These are phyloP conservation scores for Leucophenga varia DNA, from an alignment of 1,140 invertebrate species.

Conservation along the genomic window DNA sequence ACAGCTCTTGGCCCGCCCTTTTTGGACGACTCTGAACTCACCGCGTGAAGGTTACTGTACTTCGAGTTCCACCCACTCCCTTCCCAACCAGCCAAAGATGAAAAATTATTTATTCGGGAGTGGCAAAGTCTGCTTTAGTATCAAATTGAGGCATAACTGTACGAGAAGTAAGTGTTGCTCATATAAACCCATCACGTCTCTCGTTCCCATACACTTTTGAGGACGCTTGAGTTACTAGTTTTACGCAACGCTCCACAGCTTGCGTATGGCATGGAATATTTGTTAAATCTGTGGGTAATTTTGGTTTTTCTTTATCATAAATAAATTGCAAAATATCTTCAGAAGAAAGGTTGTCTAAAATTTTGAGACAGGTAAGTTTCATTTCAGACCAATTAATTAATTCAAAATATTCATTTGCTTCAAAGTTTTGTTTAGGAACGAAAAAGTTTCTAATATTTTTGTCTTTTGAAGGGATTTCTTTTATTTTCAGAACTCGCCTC, in stretches of 20 bases:
- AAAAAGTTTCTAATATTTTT: not conserved
- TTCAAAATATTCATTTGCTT: not conserved
- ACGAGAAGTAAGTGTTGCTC: not conserved
- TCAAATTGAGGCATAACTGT: not conserved
- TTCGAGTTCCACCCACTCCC: no score
- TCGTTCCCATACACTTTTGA: not conserved
- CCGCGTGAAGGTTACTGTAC: no score
- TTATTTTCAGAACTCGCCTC: not conserved
- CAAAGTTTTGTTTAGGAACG: not conserved
- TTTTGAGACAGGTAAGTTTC: not conserved
- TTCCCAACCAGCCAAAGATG: no score
- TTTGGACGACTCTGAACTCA: no score
- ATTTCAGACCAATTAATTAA: not conserved
- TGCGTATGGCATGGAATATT: slow-evolving; percentile 26
- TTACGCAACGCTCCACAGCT: slow-evolving; percentile 30
- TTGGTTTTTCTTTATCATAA: not conserved
- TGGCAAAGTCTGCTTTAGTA: not conserved
- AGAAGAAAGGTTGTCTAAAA: not conserved
- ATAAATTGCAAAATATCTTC: not conserved
- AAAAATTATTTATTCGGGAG: no score
- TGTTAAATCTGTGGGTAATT: not conserved
- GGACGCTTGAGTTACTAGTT: slow-evolving; percentile 29
- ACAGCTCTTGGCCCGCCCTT: no score
- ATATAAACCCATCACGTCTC: not conserved
- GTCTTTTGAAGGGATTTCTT: not conserved